Evolutionary conservation across 2,113 vertebrate genomes (phyloP).

Genomic region (Ceuthmochares aereus): DNA sequence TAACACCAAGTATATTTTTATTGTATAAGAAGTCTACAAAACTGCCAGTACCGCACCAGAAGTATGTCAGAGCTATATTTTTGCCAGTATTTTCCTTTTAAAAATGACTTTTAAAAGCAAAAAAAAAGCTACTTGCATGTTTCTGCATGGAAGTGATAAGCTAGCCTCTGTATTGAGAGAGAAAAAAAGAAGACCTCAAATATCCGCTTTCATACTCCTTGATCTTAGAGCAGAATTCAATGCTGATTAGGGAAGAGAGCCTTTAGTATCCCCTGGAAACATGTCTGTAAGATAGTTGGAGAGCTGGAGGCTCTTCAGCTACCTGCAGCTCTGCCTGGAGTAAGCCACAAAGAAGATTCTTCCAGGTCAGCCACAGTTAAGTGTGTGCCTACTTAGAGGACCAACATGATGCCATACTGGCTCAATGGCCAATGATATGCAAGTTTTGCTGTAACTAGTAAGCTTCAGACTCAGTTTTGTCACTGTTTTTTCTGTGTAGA

Average conservation of each 20-base stretch:
- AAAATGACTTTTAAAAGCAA: neutral
- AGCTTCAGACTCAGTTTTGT: neutral
- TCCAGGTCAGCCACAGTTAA: neutral
- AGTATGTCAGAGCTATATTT: neutral
- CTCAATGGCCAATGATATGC: neutral
- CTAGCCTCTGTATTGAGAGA: neutral
- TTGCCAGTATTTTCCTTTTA: neutral
- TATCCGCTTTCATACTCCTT: neutral
- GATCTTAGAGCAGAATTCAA: neutral
- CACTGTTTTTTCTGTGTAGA: rapidly evolving
- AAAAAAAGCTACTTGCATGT: neutral
- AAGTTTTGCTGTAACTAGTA: neutral
- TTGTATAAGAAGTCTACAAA: neutral
- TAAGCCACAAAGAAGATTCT: neutral
- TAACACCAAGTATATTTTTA: neutral
- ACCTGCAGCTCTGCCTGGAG: neutral
- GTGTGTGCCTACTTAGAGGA: neutral
- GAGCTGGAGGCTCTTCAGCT: neutral
- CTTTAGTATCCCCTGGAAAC: neutral
- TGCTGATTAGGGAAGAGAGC: neutral
- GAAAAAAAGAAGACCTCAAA: neutral
- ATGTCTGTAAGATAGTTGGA: neutral
- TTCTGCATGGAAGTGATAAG: neutral
- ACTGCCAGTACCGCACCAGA: neutral
- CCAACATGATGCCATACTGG: neutral